Base-by-base conservation (phyloP, 2,888 invertebrate species). In the Petrolisthes cinctipes region DNA sequence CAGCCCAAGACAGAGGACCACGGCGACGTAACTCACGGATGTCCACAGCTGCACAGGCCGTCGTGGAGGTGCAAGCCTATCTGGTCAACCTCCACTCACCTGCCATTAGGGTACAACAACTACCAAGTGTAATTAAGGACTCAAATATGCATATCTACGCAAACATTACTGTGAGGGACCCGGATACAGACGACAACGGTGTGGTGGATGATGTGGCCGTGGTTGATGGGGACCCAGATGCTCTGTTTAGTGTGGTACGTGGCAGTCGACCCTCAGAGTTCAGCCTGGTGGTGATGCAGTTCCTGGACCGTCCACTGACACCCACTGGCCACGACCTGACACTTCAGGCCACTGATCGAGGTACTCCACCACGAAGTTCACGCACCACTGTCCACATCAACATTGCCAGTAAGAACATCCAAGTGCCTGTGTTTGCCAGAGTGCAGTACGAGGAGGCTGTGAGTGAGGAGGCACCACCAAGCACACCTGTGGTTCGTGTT, bases 251-350 rank as follows among this genome's bases (percentile, higher is more conserved):
- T 83, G 95, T 98, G 85, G 94, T 95, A 73, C 94, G 95, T 0
- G 94, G 95, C 54, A 92, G 93, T 89, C 94, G 91, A 53, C 86
- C 91, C 0, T 92, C 92, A 85, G 93, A 93, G 85, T 94, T 92
- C 91, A 88, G 89, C 68, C 81, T 89, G 68, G 90, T 66, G 14
- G 85, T 90, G 6, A 61, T 88, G 53, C 86, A 86, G 51, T 68
- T 89, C 54, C 71, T 90, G 68, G 88, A 89, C 78, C 80, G 89
- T 5, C 88, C 89, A 61, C 93, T 94, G 61, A 95, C 96, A 11
- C 96, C 96, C 7, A 95, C 95, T 91, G 97, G 97, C 17, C 98
- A 97, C 93, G 97, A 97, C 93, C 93, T 99, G 89, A 97, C 98
- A 57, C 93, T 99, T 78, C 95, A 96, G 89, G 98, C 97, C 0